phyloP scores from a whole-genome alignment of 2,797 vertebrate genomes.

The Alectoris magna region DNA sequence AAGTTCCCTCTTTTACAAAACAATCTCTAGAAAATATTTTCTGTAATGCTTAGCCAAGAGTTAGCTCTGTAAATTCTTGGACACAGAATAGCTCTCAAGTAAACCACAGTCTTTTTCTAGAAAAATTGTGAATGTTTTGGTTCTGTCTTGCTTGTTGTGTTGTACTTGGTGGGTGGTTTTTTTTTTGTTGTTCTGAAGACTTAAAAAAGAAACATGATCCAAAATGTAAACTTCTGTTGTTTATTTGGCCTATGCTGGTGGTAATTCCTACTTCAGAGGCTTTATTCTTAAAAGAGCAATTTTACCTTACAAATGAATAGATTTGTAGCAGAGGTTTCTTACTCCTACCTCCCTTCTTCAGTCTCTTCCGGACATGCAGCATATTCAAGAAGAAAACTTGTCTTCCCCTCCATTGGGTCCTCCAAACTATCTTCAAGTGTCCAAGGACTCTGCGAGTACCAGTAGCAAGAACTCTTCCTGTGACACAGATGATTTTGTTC shows the following conservation, averaged over 20 bases:
- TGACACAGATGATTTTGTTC: slow-evolving; percentile 97
- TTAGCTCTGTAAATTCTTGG: background rate
- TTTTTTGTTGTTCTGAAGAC: background rate
- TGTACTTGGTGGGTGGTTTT: background rate
- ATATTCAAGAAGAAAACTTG: slow-evolving; percentile 91
- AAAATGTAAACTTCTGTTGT: background rate
- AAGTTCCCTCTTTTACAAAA: slow-evolving; percentile 75
- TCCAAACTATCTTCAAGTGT: slow-evolving; percentile 95
- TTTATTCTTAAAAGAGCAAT: background rate
- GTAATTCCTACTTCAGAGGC: background rate
- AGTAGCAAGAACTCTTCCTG: slow-evolving; percentile 98
- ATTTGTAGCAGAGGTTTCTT: background rate
- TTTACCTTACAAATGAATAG: background rate
- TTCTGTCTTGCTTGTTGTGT: background rate
- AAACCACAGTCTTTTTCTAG: background rate
- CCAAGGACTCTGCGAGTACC: slow-evolving; percentile 95
- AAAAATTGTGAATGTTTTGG: background rate
- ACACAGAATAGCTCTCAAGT: background rate
- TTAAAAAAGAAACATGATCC: background rate
- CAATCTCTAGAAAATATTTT: background rate
- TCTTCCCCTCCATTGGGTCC: slow-evolving; percentile 93
- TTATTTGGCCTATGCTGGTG: background rate
- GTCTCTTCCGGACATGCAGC: slow-evolving; percentile 97
- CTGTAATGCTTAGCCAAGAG: background rate
- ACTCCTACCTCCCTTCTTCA: slow-evolving; percentile 58